Percentiles rank a stretch among this genome's conserved stretches.
These are phyloP conservation scores for Indri indri DNA, from an alignment of 2,113 vertebrate genomes.

Conservation along the genomic window DNA sequence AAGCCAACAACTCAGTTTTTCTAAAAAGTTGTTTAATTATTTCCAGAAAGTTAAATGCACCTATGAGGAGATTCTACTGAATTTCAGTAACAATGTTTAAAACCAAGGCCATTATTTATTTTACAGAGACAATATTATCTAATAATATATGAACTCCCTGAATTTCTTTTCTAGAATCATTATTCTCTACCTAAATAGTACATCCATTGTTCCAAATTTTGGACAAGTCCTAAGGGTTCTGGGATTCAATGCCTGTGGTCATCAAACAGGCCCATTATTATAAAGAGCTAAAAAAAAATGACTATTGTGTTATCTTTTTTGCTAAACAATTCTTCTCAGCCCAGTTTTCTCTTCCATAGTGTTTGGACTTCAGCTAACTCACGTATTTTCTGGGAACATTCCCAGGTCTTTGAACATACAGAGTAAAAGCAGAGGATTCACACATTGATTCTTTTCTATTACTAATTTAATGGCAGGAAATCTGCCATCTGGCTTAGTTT, in stretches of 20 bases:
- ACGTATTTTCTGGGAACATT: not conserved
- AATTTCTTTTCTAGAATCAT: not conserved
- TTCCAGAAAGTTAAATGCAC: not conserved
- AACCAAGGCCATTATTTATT: constrained; percentile 8
- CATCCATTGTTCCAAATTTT: not conserved
- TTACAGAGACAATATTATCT: not conserved
- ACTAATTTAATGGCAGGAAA: not conserved
- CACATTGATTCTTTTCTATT: constrained; percentile 1
- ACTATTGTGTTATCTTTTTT: not conserved
- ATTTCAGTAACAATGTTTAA: not conserved
- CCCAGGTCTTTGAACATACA: not conserved
- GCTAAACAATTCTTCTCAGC: not conserved
- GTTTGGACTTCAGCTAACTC: constrained; percentile 26
- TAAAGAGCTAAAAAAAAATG: not conserved
- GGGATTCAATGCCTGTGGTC: not conserved
- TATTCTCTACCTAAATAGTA: not conserved
- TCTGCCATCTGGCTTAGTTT: constrained; percentile 25
- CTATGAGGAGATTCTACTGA: not conserved
- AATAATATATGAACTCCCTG: not conserved
- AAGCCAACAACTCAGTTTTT: not conserved
- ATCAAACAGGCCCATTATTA: not conserved
- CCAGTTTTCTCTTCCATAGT: not conserved
- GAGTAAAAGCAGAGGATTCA: not conserved
- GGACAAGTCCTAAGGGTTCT: not conserved
- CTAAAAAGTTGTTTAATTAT: not conserved